phyloP scores from a whole-genome alignment of 2,113 vertebrate genomes.

The Chaetorhynchus papuensis region DNA sequence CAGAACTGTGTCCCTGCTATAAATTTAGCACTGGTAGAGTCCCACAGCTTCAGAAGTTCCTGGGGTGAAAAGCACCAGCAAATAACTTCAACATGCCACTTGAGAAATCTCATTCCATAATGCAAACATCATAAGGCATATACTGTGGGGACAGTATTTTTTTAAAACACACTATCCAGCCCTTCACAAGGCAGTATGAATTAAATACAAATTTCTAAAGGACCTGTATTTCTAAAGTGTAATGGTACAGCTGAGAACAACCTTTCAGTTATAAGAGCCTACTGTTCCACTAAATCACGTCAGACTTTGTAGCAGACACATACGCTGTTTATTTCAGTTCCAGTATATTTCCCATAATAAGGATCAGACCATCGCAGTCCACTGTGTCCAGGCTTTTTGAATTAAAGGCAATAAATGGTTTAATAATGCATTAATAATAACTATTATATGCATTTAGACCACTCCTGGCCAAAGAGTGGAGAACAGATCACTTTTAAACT shows the following conservation, averaged over 20 bases:
- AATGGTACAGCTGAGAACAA: neutral
- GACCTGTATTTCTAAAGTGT: neutral
- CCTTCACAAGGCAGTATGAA: neutral
- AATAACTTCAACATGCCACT: neutral
- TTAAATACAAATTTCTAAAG: neutral
- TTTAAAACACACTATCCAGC: neutral
- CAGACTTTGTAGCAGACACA: neutral
- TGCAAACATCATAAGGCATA: neutral
- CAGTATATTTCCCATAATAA: neutral
- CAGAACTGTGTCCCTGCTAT: neutral
- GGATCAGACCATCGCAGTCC: neutral
- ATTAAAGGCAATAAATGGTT: neutral
- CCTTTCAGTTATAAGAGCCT: neutral
- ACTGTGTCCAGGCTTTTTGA: neutral
- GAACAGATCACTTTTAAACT: neutral
- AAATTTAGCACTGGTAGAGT: neutral
- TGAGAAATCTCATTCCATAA: neutral
- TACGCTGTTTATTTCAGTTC: neutral
- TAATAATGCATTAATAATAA: neutral
- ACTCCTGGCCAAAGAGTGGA: neutral
- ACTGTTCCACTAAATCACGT: neutral
- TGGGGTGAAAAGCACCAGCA: neutral
- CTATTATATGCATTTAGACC: neutral
- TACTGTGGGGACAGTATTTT: neutral
- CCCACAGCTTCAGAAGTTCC: neutral